Conservation (phyloP, 2,113 vertebrate genomes). For the Hippocampus abdominalis region DNA sequence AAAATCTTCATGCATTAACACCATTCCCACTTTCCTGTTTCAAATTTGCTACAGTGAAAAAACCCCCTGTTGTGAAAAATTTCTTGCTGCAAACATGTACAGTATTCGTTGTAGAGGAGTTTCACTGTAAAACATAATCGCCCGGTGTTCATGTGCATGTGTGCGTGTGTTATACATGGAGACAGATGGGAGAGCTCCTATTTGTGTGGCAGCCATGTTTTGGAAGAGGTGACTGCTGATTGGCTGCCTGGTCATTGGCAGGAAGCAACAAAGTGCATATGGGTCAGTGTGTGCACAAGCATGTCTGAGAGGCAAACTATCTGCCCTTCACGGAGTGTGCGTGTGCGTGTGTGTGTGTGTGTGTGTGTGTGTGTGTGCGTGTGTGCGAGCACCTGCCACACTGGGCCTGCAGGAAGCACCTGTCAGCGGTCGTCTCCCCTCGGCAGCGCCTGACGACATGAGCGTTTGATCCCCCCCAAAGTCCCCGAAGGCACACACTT, state of each 20-base stretch:
- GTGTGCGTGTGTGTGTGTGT: slow-evolving; percentile 21
- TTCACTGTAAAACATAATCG: slow-evolving; percentile 47
- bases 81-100: no score
- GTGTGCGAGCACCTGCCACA: slow-evolving; percentile 17
- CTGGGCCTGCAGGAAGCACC: slow-evolving; percentile 65
- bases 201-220: slow-evolving; percentile 51
- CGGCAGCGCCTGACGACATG: slow-evolving; percentile 60
- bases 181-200: slow-evolving; percentile 57
- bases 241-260: slow-evolving; percentile 62
- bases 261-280: slow-evolving; percentile 56
- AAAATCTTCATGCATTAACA: no score
- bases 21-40: no score
- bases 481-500: slow-evolving; percentile 60
- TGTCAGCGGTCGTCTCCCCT: slow-evolving; percentile 61
- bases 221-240: slow-evolving; percentile 32
- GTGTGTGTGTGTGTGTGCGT: slow-evolving; percentile 23
- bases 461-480: slow-evolving; percentile 66
- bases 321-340: slow-evolving; percentile 2
- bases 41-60: no score
- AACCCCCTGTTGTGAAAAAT: no score
- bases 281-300: slow-evolving; percentile 37
- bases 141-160: slow-evolving; percentile 3
- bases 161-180: background rate
- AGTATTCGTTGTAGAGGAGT: no score
- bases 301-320: slow-evolving; percentile 20